Base-by-base conservation (phyloP, 2,113 vertebrate species). In the Campylomormyrus numenius region DNA sequence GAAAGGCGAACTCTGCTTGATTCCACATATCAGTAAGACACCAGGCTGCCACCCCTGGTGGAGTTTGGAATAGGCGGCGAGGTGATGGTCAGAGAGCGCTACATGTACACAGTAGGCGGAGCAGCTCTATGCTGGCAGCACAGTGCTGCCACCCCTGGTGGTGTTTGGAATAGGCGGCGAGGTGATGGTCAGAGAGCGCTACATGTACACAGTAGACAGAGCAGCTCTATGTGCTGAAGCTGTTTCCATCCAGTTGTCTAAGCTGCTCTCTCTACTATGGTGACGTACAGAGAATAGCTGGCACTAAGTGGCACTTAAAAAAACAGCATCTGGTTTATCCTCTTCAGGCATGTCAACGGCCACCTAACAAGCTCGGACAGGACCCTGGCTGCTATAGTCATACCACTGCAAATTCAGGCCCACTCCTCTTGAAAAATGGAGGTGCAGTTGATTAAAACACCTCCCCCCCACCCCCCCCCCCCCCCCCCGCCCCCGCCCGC, bases 381-480 rank as follows among this genome's bases (percentile, higher is more conserved):
- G 83, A 48, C 45, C 24, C 42, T 21, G 13, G 83, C 42, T 49
- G 21, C 42, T 53, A 39, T 31, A 50, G 70, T 42, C 88, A 1
- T 10, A 49, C 45, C n/a, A 24, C 24, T 53, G 58, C 45, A n/a
- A 83, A 6, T 11, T 53, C 50, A 80, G 66, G 45, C 24, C 48
- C 17, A 39, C 66, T 88, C 11, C 7, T 39, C 9, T 21, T n/a
- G 27, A 39, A 74, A 90, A 52, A 90, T 45, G 17, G 84, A 52
- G 52, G 45, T 10, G 6, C 49, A 35, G 85, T 35, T 88, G 89
- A 88, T 88, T 90, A 85, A 87, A 90, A 56, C 48, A 53, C 39
- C 3, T 0, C 0, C 39, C 1, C 39, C 27, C 48, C 21, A 3
- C 0, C 0, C 39, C 1, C 39, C 27, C 48, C 21, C 45, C 86